Evolutionary conservation across 1,140 invertebrate genomes (phyloP).

Genomic region (Conus ventricosus): DNA sequence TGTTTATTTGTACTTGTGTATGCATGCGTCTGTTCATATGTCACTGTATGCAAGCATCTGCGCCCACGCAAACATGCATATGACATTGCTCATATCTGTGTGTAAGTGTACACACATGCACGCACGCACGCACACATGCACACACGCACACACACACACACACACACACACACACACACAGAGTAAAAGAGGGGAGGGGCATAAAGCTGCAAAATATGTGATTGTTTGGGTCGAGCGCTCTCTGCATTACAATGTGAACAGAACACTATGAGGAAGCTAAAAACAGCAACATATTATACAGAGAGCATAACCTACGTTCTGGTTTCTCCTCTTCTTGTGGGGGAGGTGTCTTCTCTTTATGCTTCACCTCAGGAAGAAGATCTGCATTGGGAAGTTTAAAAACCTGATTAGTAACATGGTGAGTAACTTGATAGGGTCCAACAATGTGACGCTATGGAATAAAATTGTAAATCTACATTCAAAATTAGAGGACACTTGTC

Average conservation of each 20-base stretch:
- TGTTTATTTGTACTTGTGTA: not conserved
- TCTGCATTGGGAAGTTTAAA: not conserved
- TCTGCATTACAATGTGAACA: too few relatives aligned
- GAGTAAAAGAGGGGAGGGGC: not conserved
- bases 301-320: not conserved
- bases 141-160: not conserved
- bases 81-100: not conserved
- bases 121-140: not conserved
- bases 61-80: too few relatives aligned
- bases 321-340: constrained; percentile 6
- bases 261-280: too few relatives aligned
- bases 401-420: too few relatives aligned
- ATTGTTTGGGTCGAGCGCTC: too few relatives aligned
- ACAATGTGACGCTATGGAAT: too few relatives aligned
- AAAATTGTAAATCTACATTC: too few relatives aligned
- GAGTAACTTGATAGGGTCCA: too few relatives aligned
- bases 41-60: not conserved
- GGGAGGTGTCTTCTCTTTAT: not conserved
- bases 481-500: too few relatives aligned
- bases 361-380: not conserved
- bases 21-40: not conserved
- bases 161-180: not conserved
- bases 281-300: too few relatives aligned
- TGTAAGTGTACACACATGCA: not conserved
- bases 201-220: too few relatives aligned